Evolutionary conservation across 2,888 invertebrate species (phyloP).

Genomic region (Ophioninae sp.): DNA sequence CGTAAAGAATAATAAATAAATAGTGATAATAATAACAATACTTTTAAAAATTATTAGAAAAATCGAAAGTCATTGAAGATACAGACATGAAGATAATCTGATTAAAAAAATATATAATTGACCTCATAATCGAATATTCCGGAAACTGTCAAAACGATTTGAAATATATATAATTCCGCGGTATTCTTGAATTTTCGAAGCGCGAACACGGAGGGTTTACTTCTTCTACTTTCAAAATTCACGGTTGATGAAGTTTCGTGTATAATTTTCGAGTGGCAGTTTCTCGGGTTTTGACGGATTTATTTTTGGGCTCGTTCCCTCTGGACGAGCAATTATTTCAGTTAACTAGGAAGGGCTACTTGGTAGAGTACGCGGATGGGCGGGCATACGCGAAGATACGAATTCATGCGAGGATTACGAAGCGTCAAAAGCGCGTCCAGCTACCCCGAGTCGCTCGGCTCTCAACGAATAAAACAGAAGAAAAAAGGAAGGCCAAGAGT

Average conservation of each 20-base stretch:
- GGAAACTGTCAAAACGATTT: too few relatives aligned
- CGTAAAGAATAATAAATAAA: too few relatives aligned
- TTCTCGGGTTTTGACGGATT: neutral
- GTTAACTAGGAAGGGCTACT: constrained; percentile 43
- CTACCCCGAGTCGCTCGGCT: constrained; percentile 8
- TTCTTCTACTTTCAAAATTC: too few relatives aligned
- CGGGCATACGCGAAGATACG: neutral
- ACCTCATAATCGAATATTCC: too few relatives aligned
- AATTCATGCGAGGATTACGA: constrained; percentile 7
- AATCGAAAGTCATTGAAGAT: too few relatives aligned
- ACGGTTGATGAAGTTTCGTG: neutral
- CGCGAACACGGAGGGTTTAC: too few relatives aligned
- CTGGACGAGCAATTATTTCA: constrained; percentile 40
- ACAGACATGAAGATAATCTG: too few relatives aligned
- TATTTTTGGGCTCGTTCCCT: constrained; percentile 8
- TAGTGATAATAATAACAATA: too few relatives aligned
- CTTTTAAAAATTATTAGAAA: too few relatives aligned
- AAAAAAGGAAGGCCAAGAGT: constrained; percentile 17
- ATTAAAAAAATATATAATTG: too few relatives aligned
- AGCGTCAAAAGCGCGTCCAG: neutral
- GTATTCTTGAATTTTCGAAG: too few relatives aligned
- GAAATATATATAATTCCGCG: too few relatives aligned
- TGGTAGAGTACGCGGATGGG: constrained; percentile 7
- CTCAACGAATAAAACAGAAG: constrained; percentile 18
- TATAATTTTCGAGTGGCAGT: neutral